Conservation (phyloP, 2,797 vertebrate genomes). For the Melanotaenia boesemani region DNA sequence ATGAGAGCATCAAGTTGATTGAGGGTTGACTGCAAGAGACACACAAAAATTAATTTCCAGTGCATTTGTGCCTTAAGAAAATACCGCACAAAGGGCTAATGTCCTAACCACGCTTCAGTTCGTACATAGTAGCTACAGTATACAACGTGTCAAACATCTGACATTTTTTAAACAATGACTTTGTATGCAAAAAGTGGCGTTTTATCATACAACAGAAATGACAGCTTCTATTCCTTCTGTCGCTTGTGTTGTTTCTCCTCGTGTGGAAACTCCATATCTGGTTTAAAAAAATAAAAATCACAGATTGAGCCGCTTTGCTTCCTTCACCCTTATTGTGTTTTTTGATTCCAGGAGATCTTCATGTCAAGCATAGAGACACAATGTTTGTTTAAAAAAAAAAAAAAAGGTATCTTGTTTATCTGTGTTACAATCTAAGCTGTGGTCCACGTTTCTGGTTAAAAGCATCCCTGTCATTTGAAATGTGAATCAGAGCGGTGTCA, state of each 20-base stretch:
- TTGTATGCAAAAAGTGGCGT: conserved; percentile 49
- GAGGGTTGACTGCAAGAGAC: background rate
- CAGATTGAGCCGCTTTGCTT: conserved; percentile 57
- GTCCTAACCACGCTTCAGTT: conserved; percentile 37
- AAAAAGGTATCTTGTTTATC: conserved; percentile 17
- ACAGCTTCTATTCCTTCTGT: conserved; percentile 55
- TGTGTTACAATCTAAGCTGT: conserved; percentile 33
- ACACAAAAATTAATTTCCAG: conserved; percentile 57
- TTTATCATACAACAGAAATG: conserved; percentile 45
- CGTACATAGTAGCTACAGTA: conserved; percentile 69
- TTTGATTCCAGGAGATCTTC: conserved; percentile 35
- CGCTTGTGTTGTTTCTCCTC: conserved; percentile 30
- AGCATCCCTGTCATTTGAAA: conserved; percentile 58
- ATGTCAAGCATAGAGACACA: background rate
- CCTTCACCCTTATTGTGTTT: conserved; percentile 39
- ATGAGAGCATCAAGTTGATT: background rate
- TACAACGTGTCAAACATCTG: conserved; percentile 37
- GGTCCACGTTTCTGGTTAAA: conserved; percentile 33
- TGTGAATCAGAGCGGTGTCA: conserved; percentile 38
- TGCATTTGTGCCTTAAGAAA: conserved; percentile 69
- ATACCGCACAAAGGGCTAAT: conserved; percentile 54
- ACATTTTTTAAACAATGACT: conserved; percentile 41
- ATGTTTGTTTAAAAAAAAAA: conserved; percentile 15
- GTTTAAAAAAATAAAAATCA: conserved; percentile 66
- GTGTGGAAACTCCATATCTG: conserved; percentile 24